These are phyloP conservation scores for Aphidius ervi DNA, from an alignment of 1,140 invertebrate species.

Conservation along the genomic window DNA sequence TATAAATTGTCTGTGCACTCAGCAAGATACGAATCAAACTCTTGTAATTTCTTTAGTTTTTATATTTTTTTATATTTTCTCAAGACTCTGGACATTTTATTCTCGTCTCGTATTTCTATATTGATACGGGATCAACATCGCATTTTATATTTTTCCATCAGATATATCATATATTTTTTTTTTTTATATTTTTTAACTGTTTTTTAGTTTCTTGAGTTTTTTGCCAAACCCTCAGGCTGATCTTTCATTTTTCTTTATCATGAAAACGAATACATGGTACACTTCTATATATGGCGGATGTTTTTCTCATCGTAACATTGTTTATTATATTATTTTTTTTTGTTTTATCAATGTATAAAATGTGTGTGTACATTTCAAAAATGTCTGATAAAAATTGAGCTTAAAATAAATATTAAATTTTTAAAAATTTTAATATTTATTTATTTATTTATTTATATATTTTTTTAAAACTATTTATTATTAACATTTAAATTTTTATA, in stretches of 20 bases:
- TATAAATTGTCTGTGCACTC: too few species aligned
- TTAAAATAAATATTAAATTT: too few species aligned
- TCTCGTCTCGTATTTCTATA: conserved; percentile 15
- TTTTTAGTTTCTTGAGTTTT: conserved; percentile 3
- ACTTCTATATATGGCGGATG: background rate
- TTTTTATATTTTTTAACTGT: background rate
- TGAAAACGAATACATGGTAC: background rate
- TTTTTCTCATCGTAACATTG: background rate
- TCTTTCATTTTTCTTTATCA: conserved; percentile 2
- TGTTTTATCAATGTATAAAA: conserved; percentile 1
- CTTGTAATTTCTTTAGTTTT: background rate
- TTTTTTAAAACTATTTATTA: too few species aligned
- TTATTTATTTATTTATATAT: too few species aligned
- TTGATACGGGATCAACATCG: conserved; percentile 19
- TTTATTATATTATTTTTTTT: too few species aligned
- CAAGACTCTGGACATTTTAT: conserved; percentile 13
- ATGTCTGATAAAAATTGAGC: too few species aligned
- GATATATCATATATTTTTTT: background rate
- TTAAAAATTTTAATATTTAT: too few species aligned
- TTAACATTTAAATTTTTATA: too few species aligned
- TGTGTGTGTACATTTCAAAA: too few species aligned
- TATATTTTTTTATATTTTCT: conserved; percentile 5
- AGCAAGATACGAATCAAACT: background rate
- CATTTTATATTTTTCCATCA: conserved; percentile 14
- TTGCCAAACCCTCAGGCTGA: background rate